Base-by-base conservation (phyloP, 2,797 vertebrate genomes). In the Enteromius mattozi region DNA sequence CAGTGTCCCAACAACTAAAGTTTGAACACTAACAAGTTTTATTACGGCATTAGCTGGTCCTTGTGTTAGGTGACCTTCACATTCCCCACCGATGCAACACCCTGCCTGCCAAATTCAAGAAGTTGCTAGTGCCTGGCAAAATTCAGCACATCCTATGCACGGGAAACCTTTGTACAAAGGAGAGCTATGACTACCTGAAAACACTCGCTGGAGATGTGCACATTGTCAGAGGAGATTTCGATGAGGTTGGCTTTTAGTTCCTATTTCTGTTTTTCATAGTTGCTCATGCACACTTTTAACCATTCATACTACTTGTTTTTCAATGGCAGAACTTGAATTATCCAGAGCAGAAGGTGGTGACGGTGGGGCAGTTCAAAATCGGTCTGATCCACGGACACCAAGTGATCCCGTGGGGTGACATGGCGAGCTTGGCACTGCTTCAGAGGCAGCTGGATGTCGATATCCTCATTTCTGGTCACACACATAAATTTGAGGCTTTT, bases 121-220 rank as follows among this genome's bases (percentile, higher is more conserved):
- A 99, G 89, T 94, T 99, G 87, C 92, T 99, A 92, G 98, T 99
- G 7, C 98, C 98, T 0, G 98, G 98, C 4, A 99, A 99, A 94
- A 99, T 99, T 92, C 98, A 99, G 85, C 98, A 99, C 92, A 99
- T 99, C 66, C 97, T 99, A 85, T 99, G 98, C 93, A 99, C 98
- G 0, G 98, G 98, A n/a, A 99, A 99, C 92, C 97, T 99, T 76
- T 99, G 98, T 93, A 99, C 98, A 85, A 99, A 99, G 94, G 98
- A 99, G 93, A 99, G 97, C 90, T 99, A 98, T 79, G 98, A 99
- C 93, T 99, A 99, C 95, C 96, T 99, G 93, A 99, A 99, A 94
- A 99, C 98, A 1, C 95, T 99, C 83, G 98, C 98, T 3, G 98
- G 97, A 37, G 98, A 99, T 3, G 98, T 99, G 78, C 98, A 99